These are phyloP conservation scores for Cepaea nemoralis DNA, from an alignment of 1,140 invertebrate species.

Conservation along the genomic window DNA sequence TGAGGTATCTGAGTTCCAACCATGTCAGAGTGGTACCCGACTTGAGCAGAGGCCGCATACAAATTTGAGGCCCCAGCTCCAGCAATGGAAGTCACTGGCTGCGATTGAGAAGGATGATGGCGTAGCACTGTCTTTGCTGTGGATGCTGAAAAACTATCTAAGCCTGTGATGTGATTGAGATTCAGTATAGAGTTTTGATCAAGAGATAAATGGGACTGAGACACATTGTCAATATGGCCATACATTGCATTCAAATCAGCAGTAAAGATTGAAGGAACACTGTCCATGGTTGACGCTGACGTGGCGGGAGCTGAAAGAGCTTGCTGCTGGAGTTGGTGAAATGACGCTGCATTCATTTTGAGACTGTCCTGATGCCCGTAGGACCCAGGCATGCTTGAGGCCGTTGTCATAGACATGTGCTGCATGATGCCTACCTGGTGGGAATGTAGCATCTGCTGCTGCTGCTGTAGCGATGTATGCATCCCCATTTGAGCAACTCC, in stretches of 20 bases:
- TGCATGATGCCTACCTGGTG: slow-evolving; percentile 2
- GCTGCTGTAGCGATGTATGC: slow-evolving; percentile 22
- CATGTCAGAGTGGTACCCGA: background rate
- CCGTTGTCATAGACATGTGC: background rate
- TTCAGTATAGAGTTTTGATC: slow-evolving; percentile 14
- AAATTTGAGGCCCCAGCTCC: background rate
- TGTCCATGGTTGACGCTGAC: background rate
- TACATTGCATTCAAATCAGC: slow-evolving; percentile 35
- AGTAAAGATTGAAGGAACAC: slow-evolving; percentile 12
- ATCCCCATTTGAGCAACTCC: background rate
- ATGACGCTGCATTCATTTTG: background rate
- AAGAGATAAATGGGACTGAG: slow-evolving; percentile 10
- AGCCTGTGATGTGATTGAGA: slow-evolving; percentile 21
- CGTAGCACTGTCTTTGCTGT: slow-evolving; percentile 16
- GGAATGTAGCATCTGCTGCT: background rate
- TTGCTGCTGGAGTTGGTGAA: background rate
- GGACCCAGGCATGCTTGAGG: background rate
- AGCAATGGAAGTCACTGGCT: background rate
- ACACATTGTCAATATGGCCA: slow-evolving; percentile 25
- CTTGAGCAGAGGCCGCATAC: background rate
- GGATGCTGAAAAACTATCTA: slow-evolving; percentile 4
- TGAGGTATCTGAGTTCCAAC: background rate
- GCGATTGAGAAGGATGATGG: slow-evolving; percentile 17
- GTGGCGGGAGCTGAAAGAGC: background rate
- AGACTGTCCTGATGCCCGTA: slow-evolving; percentile 5